A percentile compares a stretch with the other conserved stretches of the same genome.
These are phyloP conservation scores for Malurus alboscapulatus DNA, from an alignment of 2,113 vertebrate genomes.

Conservation along the genomic window DNA sequence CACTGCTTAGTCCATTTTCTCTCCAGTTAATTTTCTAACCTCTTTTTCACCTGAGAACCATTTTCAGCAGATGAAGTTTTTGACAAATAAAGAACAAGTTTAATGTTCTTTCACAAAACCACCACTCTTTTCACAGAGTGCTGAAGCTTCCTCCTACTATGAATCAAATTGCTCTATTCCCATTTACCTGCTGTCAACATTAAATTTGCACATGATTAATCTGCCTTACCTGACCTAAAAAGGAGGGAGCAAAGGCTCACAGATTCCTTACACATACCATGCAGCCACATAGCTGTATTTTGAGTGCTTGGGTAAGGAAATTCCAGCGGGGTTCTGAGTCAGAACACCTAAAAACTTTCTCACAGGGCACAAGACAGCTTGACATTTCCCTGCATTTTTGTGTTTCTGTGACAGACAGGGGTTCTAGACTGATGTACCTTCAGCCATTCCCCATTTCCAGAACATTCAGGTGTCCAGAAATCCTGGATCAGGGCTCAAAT, in stretches of 20 bases:
- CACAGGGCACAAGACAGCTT: background rate
- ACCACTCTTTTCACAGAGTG: background rate
- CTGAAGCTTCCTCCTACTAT: background rate
- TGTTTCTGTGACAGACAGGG: background rate
- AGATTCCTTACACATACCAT: background rate
- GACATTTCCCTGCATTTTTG: background rate
- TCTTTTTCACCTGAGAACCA: background rate
- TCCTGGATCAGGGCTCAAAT: background rate
- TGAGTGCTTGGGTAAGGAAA: background rate
- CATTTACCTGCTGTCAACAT: background rate
- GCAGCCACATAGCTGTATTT: background rate
- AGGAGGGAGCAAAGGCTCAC: background rate
- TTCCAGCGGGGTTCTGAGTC: background rate
- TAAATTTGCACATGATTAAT: background rate
- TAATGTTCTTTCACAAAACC: background rate
- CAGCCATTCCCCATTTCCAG: background rate
- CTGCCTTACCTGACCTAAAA: background rate
- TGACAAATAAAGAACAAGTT: background rate
- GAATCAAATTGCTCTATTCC: background rate
- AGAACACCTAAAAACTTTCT: background rate
- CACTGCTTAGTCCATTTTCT: background rate
- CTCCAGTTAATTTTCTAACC: background rate
- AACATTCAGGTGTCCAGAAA: background rate
- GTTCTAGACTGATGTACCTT: background rate
- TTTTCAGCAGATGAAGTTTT: background rate